These are phyloP conservation scores for Strigamia transsilvanica DNA, from an alignment of 2,888 invertebrate genomes.

Conservation along the genomic window DNA sequence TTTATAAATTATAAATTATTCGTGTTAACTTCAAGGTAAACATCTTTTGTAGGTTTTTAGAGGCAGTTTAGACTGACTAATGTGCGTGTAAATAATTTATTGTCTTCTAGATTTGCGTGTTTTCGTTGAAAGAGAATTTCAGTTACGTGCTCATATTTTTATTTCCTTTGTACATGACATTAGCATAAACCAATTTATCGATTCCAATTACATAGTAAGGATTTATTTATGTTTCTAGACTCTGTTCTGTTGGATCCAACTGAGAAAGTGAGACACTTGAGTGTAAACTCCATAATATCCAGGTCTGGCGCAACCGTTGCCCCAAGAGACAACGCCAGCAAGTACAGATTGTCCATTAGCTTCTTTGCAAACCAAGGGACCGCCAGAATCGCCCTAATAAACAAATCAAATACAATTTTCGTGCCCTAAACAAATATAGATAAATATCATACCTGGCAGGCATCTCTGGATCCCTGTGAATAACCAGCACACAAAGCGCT, in stretches of 20 bases:
- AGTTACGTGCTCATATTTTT: background rate
- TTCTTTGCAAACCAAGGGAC: constrained; percentile 15
- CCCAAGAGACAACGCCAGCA: constrained; percentile 40
- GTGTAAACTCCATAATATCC: constrained; percentile 27
- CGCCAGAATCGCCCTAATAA: constrained; percentile 49
- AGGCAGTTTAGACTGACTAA: no score
- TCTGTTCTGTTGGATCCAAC: constrained; percentile 31
- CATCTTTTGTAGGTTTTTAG: no score
- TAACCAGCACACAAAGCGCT: constrained; percentile 33
- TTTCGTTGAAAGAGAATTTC: no score
- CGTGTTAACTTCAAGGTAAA: no score
- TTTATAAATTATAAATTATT: no score
- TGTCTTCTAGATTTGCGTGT: no score
- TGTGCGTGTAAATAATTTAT: no score
- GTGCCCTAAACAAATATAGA: background rate
- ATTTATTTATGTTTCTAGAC: background rate
- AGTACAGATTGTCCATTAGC: background rate
- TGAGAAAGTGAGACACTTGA: constrained; percentile 39
- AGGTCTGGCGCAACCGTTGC: constrained; percentile 35
- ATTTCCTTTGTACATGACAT: background rate
- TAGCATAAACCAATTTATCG: background rate
- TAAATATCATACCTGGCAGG: background rate
- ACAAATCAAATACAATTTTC: background rate
- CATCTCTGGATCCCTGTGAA: constrained; percentile 1
- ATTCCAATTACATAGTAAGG: background rate